Evolutionary conservation across 2,113 vertebrate species (phyloP), one percentile per base, ranked within the genome.

Genomic region (Orientallactaga bullata): DNA sequence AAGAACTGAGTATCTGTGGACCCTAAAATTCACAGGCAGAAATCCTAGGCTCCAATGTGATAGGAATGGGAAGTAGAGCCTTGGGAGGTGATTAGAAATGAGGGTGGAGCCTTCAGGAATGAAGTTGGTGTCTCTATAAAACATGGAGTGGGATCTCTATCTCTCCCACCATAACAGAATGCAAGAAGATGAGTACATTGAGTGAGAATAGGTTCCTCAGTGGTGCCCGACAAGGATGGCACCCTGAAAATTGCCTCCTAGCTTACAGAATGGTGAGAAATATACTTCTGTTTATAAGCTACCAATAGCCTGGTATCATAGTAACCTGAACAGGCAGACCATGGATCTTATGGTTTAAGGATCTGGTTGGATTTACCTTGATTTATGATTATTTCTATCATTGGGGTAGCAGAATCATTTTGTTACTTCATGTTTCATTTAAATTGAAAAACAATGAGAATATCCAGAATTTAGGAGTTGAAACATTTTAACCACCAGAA

Each of bases 321-420:
- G 47, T 10, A 81, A 73, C 35, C 65, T 2, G 2, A 60, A 76
- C 3, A 47, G 76, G 71, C 30, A 69, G 37, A 55, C 55, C 15
- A 16, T 37, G 16, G 16, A 79, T 26, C 74, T 89, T 28, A 12
- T 8, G 5, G 42, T 47, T 47, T 47, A 47, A 47, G 42, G 42
- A 47, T 8, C 8, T 8, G 8, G 42, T 47, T 8, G 8, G 42
- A 47, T 47, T 47, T 47, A 47, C 42, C 42, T 47, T 47, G 42
- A 47, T 47, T 47, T 47, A 5, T 73, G 65, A 63, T 9, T 42
- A 65, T 88, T 83, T 83, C 91, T 88, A 60, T 86, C 84, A 92
- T n/a, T n/a, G 74, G 58, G 8, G 6, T 65, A 63, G 30, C 24
- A 35, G 24, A 72, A 66, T 51, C 39, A 20, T 80, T 93, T 85